Percentiles rank a stretch among this genome's conserved stretches.
These are phyloP conservation scores for Anastrepha obliqua DNA, from an alignment of 1,140 invertebrate genomes.

Conservation along the genomic window DNA sequence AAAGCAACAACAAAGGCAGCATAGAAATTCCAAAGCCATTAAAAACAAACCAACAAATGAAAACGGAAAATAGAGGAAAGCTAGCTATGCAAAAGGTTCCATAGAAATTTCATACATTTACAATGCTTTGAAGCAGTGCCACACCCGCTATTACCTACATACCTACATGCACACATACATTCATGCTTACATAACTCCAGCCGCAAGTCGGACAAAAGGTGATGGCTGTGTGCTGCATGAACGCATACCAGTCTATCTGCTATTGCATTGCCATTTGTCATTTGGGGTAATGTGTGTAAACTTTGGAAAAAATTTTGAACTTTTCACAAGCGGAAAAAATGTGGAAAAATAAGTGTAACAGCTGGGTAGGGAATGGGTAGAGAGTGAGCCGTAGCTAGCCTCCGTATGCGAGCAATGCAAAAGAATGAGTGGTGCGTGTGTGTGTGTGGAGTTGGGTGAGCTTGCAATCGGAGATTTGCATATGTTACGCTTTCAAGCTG, in stretches of 20 bases:
- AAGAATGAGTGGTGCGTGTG: neutral
- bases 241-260: neutral
- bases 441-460: neutral
- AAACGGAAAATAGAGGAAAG: neutral
- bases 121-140: neutral
- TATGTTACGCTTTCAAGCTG: constrained; percentile 47
- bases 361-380: neutral
- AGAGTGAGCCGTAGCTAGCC: neutral
- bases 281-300: constrained; percentile 41
- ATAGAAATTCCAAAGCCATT: constrained; percentile 9
- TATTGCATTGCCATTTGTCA: constrained; percentile 47
- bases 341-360: constrained; percentile 35
- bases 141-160: neutral
- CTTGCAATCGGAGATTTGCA: constrained; percentile 39
- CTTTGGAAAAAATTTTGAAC: constrained; percentile 51
- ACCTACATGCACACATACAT: neutral
- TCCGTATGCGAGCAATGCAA: neutral
- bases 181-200: neutral
- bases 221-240: neutral
- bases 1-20: constrained; percentile 4
- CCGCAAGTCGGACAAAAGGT: neutral
- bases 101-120: neutral
- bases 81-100: neutral
- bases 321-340: constrained; percentile 43
- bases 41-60: constrained; percentile 9